A percentile compares a stretch with the other conserved stretches of the same genome.
Evolutionary conservation across 2,888 invertebrate species (phyloP).

Genomic region (Heteromurus nitidus): DNA sequence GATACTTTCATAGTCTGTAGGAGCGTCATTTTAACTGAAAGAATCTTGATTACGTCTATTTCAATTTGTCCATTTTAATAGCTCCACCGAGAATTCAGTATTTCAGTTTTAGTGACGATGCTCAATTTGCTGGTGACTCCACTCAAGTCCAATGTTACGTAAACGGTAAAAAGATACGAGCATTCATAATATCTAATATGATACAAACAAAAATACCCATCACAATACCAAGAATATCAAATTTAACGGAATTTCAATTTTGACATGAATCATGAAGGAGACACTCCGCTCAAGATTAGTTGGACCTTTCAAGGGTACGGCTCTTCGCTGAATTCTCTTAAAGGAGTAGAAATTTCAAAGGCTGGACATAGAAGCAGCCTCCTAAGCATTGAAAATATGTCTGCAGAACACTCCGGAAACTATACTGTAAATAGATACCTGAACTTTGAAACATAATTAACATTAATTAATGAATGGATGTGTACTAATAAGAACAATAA

Average conservation of each 20-base stretch:
- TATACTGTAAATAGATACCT: constrained; percentile 81
- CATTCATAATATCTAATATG: neutral
- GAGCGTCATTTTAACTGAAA: too few species aligned
- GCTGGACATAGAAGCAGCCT: constrained; percentile 81
- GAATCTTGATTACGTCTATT: too few species aligned
- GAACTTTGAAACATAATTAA: neutral
- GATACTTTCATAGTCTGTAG: too few species aligned
- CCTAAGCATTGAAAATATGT: constrained; percentile 74
- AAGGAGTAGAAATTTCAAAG: constrained; percentile 73
- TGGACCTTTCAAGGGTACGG: constrained; percentile 74
- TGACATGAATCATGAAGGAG: too few species aligned
- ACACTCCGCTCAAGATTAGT: constrained; percentile 74
- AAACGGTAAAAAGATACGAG: constrained; percentile 38
- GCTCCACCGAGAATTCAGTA: constrained; percentile 69
- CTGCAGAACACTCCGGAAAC: constrained; percentile 77
- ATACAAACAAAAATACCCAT: neutral
- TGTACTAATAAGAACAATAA: neutral
- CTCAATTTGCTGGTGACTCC: constrained; percentile 72
- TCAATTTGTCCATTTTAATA: too few species aligned
- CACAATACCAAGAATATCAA: neutral
- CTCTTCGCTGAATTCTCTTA: constrained; percentile 74
- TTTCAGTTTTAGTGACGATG: constrained; percentile 73
- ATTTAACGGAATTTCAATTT: constrained; percentile 2
- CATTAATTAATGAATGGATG: neutral
- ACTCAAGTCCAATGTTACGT: constrained; percentile 55